These are phyloP conservation scores for Gambusia affinis DNA, from an alignment of 2,113 vertebrate species.

Conservation along the genomic window DNA sequence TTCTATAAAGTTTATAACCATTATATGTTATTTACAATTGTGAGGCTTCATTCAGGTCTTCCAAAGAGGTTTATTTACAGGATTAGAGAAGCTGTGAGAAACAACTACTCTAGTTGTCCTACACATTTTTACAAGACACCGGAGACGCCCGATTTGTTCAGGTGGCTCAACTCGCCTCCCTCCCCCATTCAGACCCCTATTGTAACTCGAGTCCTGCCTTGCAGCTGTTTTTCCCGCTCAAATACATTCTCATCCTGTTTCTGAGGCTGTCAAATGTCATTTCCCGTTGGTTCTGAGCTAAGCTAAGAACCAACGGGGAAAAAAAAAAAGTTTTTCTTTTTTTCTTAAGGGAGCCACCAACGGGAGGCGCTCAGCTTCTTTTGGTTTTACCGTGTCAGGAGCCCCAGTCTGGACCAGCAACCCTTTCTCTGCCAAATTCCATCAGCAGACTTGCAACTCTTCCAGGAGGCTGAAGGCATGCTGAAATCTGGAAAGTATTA, in stretches of 20 bases:
- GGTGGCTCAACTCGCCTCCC: slow-evolving; percentile 8
- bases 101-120: slow-evolving; percentile 13
- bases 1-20: neutral
- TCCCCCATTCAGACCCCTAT: slow-evolving; percentile 2
- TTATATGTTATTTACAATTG: neutral
- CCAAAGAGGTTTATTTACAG: slow-evolving; percentile 30
- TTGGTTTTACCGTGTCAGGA: slow-evolving; percentile 38
- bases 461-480: slow-evolving; percentile 73
- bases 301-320: too few species aligned
- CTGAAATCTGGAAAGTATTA: slow-evolving; percentile 85
- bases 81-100: slow-evolving; percentile 23
- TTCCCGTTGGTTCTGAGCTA: slow-evolving; percentile 42
- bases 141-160: slow-evolving; percentile 48
- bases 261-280: slow-evolving; percentile 55
- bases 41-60: neutral
- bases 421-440: slow-evolving; percentile 77
- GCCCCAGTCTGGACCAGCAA: slow-evolving; percentile 54
- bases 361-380: slow-evolving; percentile 69
- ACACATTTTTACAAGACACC: slow-evolving; percentile 32
- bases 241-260: slow-evolving; percentile 46
- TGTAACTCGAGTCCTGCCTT: slow-evolving; percentile 56
- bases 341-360: slow-evolving; percentile 38
- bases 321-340: neutral
- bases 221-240: slow-evolving; percentile 66
- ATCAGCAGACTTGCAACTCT: slow-evolving; percentile 73